Percentiles rank a stretch among this genome's conserved stretches.
phyloP scores from a whole-genome alignment of 2,797 vertebrate genomes.

The Pseudochromis fuscus region DNA sequence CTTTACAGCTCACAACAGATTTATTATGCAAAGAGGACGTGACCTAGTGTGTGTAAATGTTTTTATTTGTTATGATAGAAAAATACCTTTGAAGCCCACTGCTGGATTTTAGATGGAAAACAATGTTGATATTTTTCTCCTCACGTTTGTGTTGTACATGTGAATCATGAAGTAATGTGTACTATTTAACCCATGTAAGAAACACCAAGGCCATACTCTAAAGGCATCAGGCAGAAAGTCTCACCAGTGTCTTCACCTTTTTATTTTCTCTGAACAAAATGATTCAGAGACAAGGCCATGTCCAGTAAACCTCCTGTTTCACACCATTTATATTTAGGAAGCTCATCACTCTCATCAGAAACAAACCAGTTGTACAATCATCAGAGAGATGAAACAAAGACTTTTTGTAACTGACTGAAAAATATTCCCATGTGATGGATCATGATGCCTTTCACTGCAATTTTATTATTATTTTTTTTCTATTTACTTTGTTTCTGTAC shows the following conservation, averaged over 20 bases:
- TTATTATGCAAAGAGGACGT: background rate
- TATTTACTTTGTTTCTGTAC: background rate
- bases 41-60: background rate
- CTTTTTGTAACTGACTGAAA: background rate
- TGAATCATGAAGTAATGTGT: background rate
- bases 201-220: no score
- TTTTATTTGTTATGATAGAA: no score
- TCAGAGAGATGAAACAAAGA: background rate
- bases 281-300: no score
- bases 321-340: no score
- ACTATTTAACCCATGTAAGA: background rate
- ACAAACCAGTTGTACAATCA: no score
- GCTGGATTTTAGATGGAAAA: background rate
- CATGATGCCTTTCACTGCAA: background rate
- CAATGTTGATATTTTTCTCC: background rate
- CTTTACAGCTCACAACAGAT: no score
- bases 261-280: no score
- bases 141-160: background rate
- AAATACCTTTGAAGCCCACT: slow-evolving; percentile 5
- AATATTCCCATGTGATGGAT: background rate
- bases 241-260: no score
- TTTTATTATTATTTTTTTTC: background rate
- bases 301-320: no score
- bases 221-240: no score
- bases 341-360: no score